Percentiles rank a stretch among this genome's conserved stretches.
phyloP scores from a whole-genome alignment of 2,797 vertebrate species.

The Antrozous pallidus region DNA sequence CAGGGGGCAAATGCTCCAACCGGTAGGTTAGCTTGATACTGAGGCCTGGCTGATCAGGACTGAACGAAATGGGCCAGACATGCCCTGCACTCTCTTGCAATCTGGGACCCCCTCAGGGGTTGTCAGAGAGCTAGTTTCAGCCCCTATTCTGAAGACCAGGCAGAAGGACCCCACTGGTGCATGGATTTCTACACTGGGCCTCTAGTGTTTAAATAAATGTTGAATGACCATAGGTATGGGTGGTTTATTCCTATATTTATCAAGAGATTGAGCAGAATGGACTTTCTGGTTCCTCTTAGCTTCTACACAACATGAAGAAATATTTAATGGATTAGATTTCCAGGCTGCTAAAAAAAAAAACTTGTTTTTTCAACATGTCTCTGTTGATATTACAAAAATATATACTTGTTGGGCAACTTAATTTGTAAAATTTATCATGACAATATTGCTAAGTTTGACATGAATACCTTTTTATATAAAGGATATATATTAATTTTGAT shows the following conservation, averaged over 20 bases:
- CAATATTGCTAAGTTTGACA: neutral
- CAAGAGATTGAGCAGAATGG: neutral
- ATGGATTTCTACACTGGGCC: too few species aligned
- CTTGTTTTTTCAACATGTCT: neutral
- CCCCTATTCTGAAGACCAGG: too few species aligned
- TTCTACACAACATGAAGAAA: neutral
- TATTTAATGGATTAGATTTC: neutral
- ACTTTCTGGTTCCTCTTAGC: neutral
- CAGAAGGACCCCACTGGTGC: too few species aligned
- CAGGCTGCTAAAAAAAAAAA: neutral
- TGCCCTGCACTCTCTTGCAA: too few species aligned
- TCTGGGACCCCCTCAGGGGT: too few species aligned
- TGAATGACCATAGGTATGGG: neutral
- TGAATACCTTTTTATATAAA: neutral
- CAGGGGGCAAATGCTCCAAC: too few species aligned
- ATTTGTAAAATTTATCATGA: neutral
- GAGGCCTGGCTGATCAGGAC: too few species aligned
- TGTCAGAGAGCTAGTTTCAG: too few species aligned
- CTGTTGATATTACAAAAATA: neutral
- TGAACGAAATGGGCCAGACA: too few species aligned
- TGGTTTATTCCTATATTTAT: neutral
- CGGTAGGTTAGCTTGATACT: too few species aligned
- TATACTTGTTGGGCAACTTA: neutral
- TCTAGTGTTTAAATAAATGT: neutral
- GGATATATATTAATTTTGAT: neutral